Conservation (phyloP, 2,797 vertebrate genomes). For the Danio aesculapii region DNA sequence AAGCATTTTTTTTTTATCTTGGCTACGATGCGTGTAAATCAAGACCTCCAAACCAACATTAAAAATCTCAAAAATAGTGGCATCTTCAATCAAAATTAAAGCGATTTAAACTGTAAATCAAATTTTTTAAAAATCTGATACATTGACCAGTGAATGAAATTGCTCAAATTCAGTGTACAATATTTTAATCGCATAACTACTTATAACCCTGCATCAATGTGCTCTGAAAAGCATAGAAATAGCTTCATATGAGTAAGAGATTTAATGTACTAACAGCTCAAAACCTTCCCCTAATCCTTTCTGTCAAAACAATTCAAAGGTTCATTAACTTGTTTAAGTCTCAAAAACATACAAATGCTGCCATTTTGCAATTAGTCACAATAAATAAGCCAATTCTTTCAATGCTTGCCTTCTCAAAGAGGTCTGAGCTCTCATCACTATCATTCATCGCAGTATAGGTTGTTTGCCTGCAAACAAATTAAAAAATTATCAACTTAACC, state of each 20-base stretch:
- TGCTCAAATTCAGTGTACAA: too few species aligned
- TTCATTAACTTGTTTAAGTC: neutral
- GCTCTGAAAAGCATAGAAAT: neutral
- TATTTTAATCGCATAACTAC: too few species aligned
- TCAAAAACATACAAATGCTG: slow-evolving; percentile 4
- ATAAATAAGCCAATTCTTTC: neutral
- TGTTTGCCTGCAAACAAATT: neutral
- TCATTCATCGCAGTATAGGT: neutral
- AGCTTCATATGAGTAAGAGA: neutral
- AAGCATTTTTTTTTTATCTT: too few species aligned
- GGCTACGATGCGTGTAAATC: too few species aligned
- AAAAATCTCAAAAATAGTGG: too few species aligned
- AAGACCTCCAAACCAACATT: too few species aligned
- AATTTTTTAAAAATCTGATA: too few species aligned
- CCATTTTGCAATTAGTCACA: neutral
- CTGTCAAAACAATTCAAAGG: neutral
- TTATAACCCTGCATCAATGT: too few species aligned
- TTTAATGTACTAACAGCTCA: neutral
- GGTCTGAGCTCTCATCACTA: neutral
- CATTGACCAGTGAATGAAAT: too few species aligned
- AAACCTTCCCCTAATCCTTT: neutral
- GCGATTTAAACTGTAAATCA: too few species aligned
- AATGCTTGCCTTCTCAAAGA: neutral
- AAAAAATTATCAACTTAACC: neutral
- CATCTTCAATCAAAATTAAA: too few species aligned